Conservation (phyloP, 2,113 vertebrate species). For the Thinocorus orbignyianus region DNA sequence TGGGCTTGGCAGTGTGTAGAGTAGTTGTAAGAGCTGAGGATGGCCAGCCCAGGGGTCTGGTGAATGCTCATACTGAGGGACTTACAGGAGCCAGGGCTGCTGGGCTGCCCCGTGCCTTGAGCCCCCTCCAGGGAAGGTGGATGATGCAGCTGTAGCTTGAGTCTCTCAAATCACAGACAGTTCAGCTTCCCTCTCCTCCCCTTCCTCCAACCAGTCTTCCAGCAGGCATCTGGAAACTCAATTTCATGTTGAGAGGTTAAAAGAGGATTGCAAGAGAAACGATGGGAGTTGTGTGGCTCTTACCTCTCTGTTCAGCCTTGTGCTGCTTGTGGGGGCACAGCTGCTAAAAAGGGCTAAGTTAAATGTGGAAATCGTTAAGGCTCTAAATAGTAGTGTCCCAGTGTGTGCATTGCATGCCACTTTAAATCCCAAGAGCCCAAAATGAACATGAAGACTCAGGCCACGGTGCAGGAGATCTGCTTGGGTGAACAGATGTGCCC, state of each 20-base stretch:
- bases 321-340: neutral
- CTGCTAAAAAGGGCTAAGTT: constrained; percentile 6
- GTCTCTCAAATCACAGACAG: neutral
- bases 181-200: neutral
- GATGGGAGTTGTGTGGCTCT: neutral
- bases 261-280: neutral
- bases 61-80: rapidly evolving
- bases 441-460: neutral
- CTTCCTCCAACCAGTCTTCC: neutral
- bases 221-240: neutral
- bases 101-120: neutral
- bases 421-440: neutral
- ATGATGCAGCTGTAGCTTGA: neutral
- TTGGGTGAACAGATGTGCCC: neutral
- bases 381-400: neutral
- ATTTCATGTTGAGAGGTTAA: neutral
- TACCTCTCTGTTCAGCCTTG: neutral
- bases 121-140: neutral
- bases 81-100: rapidly evolving
- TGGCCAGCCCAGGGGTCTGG: neutral
- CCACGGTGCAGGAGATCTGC: neutral
- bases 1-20: neutral
- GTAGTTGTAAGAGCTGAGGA: neutral
- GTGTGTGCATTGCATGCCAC: neutral
- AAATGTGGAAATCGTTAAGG: constrained; percentile 31